phyloP scores from a whole-genome alignment of 2,113 vertebrate species.

The Scomber scombrus region DNA sequence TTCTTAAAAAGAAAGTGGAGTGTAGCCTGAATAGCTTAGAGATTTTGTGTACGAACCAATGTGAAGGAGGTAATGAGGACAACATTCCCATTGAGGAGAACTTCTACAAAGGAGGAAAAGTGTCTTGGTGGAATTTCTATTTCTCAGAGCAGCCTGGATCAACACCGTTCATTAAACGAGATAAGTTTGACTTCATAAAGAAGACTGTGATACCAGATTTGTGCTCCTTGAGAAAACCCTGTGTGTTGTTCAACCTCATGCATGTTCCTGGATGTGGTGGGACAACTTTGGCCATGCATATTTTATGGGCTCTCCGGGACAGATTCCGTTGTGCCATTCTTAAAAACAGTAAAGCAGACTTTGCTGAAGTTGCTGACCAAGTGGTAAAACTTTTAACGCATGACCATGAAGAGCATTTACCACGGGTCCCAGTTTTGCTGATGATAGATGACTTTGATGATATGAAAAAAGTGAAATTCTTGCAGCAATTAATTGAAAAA shows the following conservation, averaged over 20 bases:
- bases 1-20: constrained; percentile 85
- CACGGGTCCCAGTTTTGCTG: constrained; percentile 84
- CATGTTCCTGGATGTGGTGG: constrained; percentile 90
- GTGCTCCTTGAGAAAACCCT: constrained; percentile 47
- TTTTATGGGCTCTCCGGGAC: constrained; percentile 86
- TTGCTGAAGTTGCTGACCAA: constrained; percentile 81
- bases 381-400: constrained; percentile 81
- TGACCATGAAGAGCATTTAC: constrained; percentile 58
- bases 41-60: constrained; percentile 90
- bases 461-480: constrained; percentile 77
- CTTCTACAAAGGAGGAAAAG: constrained; percentile 89
- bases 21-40: constrained; percentile 79
- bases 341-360: constrained; percentile 76
- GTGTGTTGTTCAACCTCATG: constrained; percentile 84
- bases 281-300: constrained; percentile 88
- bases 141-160: constrained; percentile 87
- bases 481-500: constrained; percentile 83
- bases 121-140: constrained; percentile 91
- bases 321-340: constrained; percentile 87
- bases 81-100: constrained; percentile 78
- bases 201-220: constrained; percentile 63
- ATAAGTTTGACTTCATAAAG: constrained; percentile 82
- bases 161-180: constrained; percentile 87
- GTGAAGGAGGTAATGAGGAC: constrained; percentile 86
- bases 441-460: constrained; percentile 90